These are phyloP conservation scores for Phengaris arion DNA, from an alignment of 2,888 invertebrate genomes.

Conservation along the genomic window DNA sequence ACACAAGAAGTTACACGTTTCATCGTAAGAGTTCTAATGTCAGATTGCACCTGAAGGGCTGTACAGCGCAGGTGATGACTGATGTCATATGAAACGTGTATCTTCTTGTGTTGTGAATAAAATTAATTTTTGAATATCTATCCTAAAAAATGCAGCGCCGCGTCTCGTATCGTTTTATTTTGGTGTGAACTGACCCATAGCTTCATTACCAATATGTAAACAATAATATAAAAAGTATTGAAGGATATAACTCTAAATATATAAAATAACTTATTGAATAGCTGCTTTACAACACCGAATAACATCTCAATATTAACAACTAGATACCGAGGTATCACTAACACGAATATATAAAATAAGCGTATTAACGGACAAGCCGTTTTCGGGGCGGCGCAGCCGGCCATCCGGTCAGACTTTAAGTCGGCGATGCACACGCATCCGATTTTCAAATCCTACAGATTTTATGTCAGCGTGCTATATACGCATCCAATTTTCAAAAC, in stretches of 20 bases:
- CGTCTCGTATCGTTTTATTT: no score
- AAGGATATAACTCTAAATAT: constrained; percentile 44
- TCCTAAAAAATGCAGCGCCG: no score
- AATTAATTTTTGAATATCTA: no score
- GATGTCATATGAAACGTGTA: no score
- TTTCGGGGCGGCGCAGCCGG: constrained; percentile 56
- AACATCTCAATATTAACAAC: constrained; percentile 52
- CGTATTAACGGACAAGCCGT: constrained; percentile 75
- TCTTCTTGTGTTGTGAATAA: no score
- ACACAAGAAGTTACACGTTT: no score
- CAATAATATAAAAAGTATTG: constrained; percentile 33
- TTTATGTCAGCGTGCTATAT: not conserved
- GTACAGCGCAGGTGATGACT: no score
- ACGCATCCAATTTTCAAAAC: not conserved
- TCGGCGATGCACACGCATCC: constrained; percentile 31
- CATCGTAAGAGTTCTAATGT: no score
- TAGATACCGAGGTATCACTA: constrained; percentile 58
- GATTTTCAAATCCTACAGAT: not conserved
- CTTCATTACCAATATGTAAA: constrained; percentile 1
- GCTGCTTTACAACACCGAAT: constrained; percentile 24
- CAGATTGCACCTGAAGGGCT: no score
- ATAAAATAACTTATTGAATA: constrained; percentile 26
- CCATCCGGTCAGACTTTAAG: constrained; percentile 74
- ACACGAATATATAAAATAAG: constrained; percentile 77
- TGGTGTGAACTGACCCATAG: no score